Percentiles rank a stretch among this genome's conserved stretches.
phyloP scores from a whole-genome alignment of 2,797 vertebrate species.

The Siniperca undulata region DNA sequence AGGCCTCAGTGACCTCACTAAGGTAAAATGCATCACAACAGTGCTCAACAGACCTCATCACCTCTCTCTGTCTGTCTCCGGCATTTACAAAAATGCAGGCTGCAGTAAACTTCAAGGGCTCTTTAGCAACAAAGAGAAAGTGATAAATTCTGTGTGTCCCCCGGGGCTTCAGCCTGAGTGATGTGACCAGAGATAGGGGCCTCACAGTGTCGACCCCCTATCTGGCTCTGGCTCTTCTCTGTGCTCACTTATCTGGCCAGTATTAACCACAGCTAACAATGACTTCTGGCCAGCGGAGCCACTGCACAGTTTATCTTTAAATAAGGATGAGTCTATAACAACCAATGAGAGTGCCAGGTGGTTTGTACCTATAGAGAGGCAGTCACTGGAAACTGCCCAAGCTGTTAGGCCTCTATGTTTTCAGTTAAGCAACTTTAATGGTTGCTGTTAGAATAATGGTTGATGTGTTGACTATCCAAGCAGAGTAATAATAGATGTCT shows the following conservation, averaged over 20 bases:
- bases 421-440: neutral
- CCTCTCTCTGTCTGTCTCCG: conserved; percentile 43
- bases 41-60: conserved; percentile 39
- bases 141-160: conserved; percentile 54
- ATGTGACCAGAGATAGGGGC: conserved; percentile 60
- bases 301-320: neutral
- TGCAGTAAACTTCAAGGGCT: conserved; percentile 64
- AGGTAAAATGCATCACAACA: neutral
- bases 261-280: neutral
- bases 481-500: neutral
- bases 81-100: conserved; percentile 53
- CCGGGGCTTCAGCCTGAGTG: conserved; percentile 18
- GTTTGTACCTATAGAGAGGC: conserved; percentile 20
- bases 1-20: neutral
- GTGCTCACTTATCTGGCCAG: conserved; percentile 14
- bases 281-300: neutral
- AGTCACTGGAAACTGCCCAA: conserved; percentile 1
- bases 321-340: neutral
- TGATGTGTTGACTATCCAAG: conserved; percentile 8
- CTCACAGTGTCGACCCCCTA: neutral
- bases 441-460: neutral
- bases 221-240: neutral
- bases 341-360: neutral
- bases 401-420: neutral
- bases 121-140: conserved; percentile 68